Base-by-base conservation (phyloP, 2,888 invertebrate genomes). In the Cistogaster globosa region DNA sequence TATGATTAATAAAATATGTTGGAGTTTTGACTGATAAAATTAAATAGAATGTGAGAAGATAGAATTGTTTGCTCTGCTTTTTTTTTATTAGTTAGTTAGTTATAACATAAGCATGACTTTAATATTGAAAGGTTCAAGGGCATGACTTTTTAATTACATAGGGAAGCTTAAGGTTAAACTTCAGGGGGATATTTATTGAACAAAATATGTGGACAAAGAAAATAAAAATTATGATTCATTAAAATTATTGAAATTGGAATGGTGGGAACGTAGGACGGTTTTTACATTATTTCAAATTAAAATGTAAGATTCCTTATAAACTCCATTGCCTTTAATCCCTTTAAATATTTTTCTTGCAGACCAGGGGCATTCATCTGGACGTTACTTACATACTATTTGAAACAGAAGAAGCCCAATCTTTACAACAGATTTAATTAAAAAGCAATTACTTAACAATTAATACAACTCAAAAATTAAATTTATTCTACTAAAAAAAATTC, bases 101-200 rank as follows among this genome's bases (percentile, higher is more conserved):
- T 36, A 58, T 11, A 42, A 18, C 8, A 63, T 58, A 65, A 78
- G 60, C 65, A 76, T 79, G 79, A 79, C 60, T 76, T 77, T 58
- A 14, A 65, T 22, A 57, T 62, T 71, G 18, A 62, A 26, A 75
- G 67, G 79, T 84, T 57, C 79, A 80, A 84, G 71, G 84, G 71
- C 71, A 83, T 69, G 74, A 74, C 74, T 42, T 58, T 45, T 62
- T 18, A 42, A 48, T 38, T 42, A 42, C 26, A 58, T 32, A 55
- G 69, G 69, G 62, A 26, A 62, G 53, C 78, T 62, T 67, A 78
- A 78, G 45, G 62, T 69, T 74, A 60, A 53, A 63, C 53, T 26
- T 36, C 63, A 32, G 6, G n/a, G 18, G 12, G 7, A 14, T 1
- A 38, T 55, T n/a, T 45, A 16, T 32, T 20, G 26, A 11, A 8